phyloP scores from a whole-genome alignment of 2,888 invertebrate species.

The Acrobasis consociella region DNA sequence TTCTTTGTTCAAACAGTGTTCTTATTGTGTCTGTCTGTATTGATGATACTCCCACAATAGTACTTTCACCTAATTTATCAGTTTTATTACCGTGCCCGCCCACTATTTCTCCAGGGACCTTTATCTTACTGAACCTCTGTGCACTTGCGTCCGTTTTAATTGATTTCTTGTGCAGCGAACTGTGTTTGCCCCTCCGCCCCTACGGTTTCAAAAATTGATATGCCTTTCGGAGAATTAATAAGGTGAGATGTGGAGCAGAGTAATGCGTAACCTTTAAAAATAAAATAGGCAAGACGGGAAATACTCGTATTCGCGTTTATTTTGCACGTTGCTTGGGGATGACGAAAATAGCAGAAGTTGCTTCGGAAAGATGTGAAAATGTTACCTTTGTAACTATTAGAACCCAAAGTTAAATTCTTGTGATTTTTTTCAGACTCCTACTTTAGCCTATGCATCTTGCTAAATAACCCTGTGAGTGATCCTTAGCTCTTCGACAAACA shows the following conservation, averaged over 20 bases:
- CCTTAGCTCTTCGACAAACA: too few relatives aligned
- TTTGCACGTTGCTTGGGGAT: too few relatives aligned
- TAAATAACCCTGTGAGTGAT: too few relatives aligned
- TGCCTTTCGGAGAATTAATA: constrained; percentile 7
- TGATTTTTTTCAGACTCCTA: too few relatives aligned
- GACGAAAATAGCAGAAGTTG: too few relatives aligned
- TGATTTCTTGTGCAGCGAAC: constrained; percentile 18
- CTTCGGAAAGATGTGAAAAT: too few relatives aligned
- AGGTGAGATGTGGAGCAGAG: constrained; percentile 11
- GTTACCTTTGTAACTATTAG: too few relatives aligned
- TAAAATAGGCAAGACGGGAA: not conserved
- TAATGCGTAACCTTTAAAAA: not conserved
- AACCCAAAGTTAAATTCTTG: too few relatives aligned
- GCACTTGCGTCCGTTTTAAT: constrained; percentile 28
- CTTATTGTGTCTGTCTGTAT: constrained; percentile 39
- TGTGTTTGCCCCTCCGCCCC: constrained; percentile 6
- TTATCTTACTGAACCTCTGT: constrained; percentile 29
- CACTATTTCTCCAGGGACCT: constrained; percentile 32
- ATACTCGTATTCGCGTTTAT: too few relatives aligned
- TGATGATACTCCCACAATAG: constrained; percentile 39
- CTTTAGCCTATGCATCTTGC: too few relatives aligned
- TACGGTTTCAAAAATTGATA: constrained; percentile 7
- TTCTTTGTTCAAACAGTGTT: constrained; percentile 26
- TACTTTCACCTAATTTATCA: constrained; percentile 50
- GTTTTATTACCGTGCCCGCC: constrained; percentile 47